Conservation (phyloP, 1,140 invertebrate species). For the Cydia pomonella region DNA sequence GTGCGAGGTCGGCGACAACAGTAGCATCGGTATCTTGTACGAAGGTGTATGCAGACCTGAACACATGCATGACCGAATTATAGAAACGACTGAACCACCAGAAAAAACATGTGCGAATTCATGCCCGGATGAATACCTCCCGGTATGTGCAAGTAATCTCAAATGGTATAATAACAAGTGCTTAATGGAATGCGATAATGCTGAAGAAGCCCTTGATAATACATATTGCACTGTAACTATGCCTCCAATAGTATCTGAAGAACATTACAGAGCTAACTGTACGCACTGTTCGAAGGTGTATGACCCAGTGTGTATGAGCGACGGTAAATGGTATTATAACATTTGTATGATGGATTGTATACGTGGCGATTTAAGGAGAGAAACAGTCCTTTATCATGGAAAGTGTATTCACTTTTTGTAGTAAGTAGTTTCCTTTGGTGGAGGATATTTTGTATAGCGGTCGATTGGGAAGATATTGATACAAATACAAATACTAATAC, state of each 20-base stretch:
- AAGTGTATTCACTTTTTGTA: background rate
- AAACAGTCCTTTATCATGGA: background rate
- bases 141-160: conserved; percentile 51
- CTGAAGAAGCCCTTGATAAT: background rate
- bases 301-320: background rate
- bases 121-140: conserved; percentile 59
- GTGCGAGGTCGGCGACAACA: conserved; percentile 38
- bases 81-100: background rate
- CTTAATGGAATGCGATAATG: conserved; percentile 52
- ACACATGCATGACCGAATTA: background rate
- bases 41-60: background rate
- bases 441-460: too few relatives aligned
- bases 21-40: conserved; percentile 26
- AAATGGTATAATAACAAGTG: conserved; percentile 57
- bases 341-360: background rate
- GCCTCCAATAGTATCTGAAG: background rate
- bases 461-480: too few relatives aligned
- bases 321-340: background rate
- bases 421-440: background rate
- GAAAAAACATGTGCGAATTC: conserved; percentile 38
- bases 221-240: background rate
- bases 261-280: background rate
- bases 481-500: too few relatives aligned
- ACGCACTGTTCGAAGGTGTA: background rate
- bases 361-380: background rate